phyloP scores from a whole-genome alignment of 1,140 invertebrate genomes.

The Drosophila teissieri region DNA sequence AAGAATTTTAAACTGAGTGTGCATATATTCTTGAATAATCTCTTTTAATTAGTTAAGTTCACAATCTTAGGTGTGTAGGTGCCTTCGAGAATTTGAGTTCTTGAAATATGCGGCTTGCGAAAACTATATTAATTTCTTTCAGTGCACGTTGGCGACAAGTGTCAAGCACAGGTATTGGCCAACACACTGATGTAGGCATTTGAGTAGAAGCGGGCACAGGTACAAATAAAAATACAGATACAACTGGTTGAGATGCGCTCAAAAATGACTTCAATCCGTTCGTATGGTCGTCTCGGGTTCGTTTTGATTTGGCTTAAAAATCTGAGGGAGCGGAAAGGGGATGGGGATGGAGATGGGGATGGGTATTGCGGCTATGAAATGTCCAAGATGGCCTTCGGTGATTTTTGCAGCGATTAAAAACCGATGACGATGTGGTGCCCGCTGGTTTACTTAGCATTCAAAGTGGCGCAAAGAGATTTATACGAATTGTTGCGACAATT shows the following conservation, averaged over 20 bases:
- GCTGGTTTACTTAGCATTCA: conserved; percentile 68
- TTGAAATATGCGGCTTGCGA: too few relatives aligned
- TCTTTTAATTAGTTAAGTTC: too few relatives aligned
- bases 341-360: not conserved
- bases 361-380: conserved; percentile 59
- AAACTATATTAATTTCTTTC: not conserved
- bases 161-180: conserved; percentile 55
- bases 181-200: conserved; percentile 27
- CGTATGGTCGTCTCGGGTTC: conserved; percentile 42
- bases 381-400: conserved; percentile 75
- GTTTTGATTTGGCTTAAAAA: conserved; percentile 24
- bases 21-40: too few relatives aligned
- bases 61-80: too few relatives aligned
- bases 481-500: conserved; percentile 58
- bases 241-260: conserved; percentile 77
- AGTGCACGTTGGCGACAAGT: conserved; percentile 41
- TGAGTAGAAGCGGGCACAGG: conserved; percentile 24
- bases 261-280: conserved; percentile 71
- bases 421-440: conserved; percentile 60
- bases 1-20: too few relatives aligned
- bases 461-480: conserved; percentile 66
- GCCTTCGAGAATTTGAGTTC: too few relatives aligned
- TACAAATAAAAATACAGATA: conserved; percentile 24
- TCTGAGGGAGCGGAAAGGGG: conserved; percentile 1
- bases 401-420: conserved; percentile 78